Evolutionary conservation across 2,888 invertebrate genomes (phyloP), one percentile per base, ranked within the genome.

Genomic region (Eupithecia tripunctaria): DNA sequence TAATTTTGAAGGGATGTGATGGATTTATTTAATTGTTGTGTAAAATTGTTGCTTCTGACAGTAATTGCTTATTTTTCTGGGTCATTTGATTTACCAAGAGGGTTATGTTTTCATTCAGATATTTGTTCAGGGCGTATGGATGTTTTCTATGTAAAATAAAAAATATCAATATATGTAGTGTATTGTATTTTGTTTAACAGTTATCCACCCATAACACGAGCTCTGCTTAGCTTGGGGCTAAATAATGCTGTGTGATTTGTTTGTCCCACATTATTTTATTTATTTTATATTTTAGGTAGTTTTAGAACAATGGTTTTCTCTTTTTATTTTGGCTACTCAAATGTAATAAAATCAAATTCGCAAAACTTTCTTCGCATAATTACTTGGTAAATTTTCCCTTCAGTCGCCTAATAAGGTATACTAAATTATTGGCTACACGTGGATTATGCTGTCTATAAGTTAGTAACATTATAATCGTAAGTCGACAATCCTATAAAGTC

Each of bases 1-100:
- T 82, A 83, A 84, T 83, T 82, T 82, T 84, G 79, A 78, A 79
- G 83, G 84, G 86, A 86, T 86, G 84, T 82, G 76, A 83, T 77
- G 81, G 80, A 82, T 85, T 84, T 74, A 72, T 63, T 73, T 78
- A 79, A 76, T 76, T 67, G 56, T 72, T 73, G 73, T 72, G 72
- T 71, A 62, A 71, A 71, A 63, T 71, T 70, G 66, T 67, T 67
- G 25, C 7, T 25, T 67, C 14, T 73, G 15, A 15, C 41, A 29
- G 25, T 56, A 56, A 56, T 56, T 25, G 14, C 12, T 10, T 51
- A 21, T 21, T 51, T 21, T 51, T 51, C 51, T 21, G 21, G 56
- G 25, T 56, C 10, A 63, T 32, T 8, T 32, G 4, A 32, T 32
- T n/a, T 36, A 32, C 27, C 18, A 7, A 29, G 29, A 29, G 8